Conservation (phyloP, 92 coral and sea anemone genomes). For the Anthopleura xanthogrammica region DNA sequence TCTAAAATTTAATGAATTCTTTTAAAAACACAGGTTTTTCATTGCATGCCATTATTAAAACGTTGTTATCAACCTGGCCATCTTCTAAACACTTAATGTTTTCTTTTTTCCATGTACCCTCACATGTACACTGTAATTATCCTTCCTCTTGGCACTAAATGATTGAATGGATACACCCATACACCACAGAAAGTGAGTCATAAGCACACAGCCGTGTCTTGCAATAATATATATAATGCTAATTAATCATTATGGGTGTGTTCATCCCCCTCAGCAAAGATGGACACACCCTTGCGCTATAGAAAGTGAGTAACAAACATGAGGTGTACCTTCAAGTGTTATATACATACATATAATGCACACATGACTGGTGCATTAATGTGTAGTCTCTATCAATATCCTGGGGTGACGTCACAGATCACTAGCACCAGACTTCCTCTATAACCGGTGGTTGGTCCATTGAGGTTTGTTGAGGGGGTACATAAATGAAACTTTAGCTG, state of each 20-base stretch:
- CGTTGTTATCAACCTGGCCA: neutral
- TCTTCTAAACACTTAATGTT: neutral
- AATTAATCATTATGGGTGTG: neutral
- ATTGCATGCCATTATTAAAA: neutral
- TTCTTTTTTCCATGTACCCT: neutral
- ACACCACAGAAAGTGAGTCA: slow-evolving; percentile 1
- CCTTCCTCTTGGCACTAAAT: neutral
- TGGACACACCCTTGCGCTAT: neutral
- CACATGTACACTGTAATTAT: neutral
- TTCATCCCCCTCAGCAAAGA: neutral
- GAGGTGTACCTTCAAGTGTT: no score
- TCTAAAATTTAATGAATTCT: no score
- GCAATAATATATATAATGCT: neutral
- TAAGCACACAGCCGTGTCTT: neutral
- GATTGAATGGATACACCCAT: neutral
- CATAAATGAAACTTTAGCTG: no score
- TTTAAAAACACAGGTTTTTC: neutral
- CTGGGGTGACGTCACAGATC: no score
- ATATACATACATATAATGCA: no score
- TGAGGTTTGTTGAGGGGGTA: no score
- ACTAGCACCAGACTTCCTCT: no score
- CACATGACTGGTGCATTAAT: no score
- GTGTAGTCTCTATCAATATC: no score
- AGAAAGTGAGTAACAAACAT: neutral
- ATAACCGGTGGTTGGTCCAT: no score